Conservation (phyloP, 2,797 vertebrate species). For the Gadopsis marmoratus region DNA sequence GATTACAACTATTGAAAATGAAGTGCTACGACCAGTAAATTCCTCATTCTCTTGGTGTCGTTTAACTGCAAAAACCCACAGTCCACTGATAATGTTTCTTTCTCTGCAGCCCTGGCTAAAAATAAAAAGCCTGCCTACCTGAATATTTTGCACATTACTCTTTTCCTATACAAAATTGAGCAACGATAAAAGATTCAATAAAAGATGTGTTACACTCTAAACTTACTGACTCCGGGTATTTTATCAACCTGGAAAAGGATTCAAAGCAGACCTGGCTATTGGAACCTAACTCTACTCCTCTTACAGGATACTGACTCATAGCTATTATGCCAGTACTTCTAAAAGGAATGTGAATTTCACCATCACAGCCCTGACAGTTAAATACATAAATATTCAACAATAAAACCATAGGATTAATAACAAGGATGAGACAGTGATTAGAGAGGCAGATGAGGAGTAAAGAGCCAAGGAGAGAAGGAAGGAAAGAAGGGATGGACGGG, state of each 20-base stretch:
- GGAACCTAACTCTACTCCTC: neutral
- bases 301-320: neutral
- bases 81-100: neutral
- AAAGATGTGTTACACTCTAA: neutral
- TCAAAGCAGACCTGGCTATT: neutral
- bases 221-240: neutral
- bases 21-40: neutral
- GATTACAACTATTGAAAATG: neutral
- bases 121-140: neutral
- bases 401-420: slow-evolving; percentile 4
- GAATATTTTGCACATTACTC: neutral
- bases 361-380: neutral
- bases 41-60: neutral
- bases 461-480: neutral
- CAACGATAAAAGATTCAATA: neutral
- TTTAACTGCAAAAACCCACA: neutral
- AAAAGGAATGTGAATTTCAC: neutral
- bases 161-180: neutral
- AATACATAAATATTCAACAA: slow-evolving; percentile 6
- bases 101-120: neutral
- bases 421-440: neutral
- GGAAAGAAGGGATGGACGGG: neutral
- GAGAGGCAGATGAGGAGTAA: neutral
- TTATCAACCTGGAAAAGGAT: neutral
- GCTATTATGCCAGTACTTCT: neutral